Conservation (phyloP, 2,888 invertebrate genomes). For the Epirrhoe tristata region DNA sequence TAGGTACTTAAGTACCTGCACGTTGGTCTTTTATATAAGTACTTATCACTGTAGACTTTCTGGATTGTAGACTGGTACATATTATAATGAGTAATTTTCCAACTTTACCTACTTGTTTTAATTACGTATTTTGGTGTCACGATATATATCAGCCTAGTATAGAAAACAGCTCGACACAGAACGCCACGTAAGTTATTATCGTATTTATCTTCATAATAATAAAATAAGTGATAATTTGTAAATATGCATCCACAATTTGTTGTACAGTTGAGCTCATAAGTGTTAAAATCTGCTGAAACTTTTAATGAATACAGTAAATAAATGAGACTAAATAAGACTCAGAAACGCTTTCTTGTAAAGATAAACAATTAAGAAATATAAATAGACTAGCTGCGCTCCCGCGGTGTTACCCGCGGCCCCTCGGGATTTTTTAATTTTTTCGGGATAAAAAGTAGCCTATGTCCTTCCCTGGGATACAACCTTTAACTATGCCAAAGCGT, state of each 20-base stretch:
- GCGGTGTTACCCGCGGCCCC: too few relatives aligned
- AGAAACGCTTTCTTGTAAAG: too few relatives aligned
- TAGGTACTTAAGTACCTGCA: not conserved
- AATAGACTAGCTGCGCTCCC: too few relatives aligned
- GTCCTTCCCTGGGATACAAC: too few relatives aligned
- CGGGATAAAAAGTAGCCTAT: too few relatives aligned
- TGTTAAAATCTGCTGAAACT: conserved; percentile 41
- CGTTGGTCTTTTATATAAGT: not conserved
- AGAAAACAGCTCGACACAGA: conserved; percentile 2
- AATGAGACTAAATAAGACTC: too few relatives aligned
- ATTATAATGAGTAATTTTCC: not conserved
- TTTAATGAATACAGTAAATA: too few relatives aligned
- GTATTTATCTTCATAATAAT: conserved; percentile 50
- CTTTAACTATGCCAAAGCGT: too few relatives aligned
- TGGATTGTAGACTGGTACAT: not conserved
- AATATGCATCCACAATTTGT: conserved; percentile 73
- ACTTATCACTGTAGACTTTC: not conserved
- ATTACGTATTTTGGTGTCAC: not conserved
- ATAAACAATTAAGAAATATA: too few relatives aligned
- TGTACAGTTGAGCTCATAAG: conserved; percentile 54
- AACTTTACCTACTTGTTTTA: too few relatives aligned
- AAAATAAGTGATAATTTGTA: conserved; percentile 81
- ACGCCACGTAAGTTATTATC: conserved; percentile 23
- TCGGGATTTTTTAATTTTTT: too few relatives aligned
- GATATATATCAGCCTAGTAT: not conserved